Conservation (phyloP, 2,113 vertebrate genomes). For the Passer domesticus region DNA sequence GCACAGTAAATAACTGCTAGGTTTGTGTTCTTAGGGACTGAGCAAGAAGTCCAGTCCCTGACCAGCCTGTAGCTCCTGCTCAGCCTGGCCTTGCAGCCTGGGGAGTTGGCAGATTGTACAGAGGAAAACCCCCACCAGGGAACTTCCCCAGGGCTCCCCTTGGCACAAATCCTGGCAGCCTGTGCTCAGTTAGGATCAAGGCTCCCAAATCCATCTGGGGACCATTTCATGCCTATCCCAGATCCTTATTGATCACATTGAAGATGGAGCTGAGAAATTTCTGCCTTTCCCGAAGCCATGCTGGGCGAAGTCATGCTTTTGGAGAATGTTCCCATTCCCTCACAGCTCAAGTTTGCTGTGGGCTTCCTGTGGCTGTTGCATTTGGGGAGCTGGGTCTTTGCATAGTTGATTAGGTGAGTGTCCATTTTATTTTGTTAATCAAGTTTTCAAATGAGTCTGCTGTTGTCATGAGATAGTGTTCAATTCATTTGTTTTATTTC, state of each 20-base stretch:
- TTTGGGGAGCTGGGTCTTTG: neutral
- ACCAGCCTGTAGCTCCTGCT: neutral
- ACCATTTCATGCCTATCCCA: neutral
- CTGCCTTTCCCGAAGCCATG: neutral
- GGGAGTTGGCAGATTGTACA: neutral
- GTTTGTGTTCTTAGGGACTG: neutral
- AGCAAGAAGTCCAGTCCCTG: neutral
- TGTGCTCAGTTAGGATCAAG: neutral
- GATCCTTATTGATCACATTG: neutral
- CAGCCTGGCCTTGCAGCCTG: neutral
- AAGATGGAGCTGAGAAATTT: neutral
- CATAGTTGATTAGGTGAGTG: neutral
- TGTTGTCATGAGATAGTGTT: neutral
- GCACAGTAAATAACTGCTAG: neutral
- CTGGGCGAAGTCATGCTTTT: neutral
- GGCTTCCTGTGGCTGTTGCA: neutral
- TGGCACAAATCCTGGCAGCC: neutral
- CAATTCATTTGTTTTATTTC: neutral
- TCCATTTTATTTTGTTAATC: neutral
- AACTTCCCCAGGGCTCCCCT: neutral
- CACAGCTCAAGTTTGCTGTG: neutral
- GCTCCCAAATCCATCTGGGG: neutral
- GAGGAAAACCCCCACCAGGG: neutral
- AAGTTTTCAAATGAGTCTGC: neutral
- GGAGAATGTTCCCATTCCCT: rapidly evolving